Conservation (phyloP, 1,140 invertebrate genomes). For the Drosophila obscura region DNA sequence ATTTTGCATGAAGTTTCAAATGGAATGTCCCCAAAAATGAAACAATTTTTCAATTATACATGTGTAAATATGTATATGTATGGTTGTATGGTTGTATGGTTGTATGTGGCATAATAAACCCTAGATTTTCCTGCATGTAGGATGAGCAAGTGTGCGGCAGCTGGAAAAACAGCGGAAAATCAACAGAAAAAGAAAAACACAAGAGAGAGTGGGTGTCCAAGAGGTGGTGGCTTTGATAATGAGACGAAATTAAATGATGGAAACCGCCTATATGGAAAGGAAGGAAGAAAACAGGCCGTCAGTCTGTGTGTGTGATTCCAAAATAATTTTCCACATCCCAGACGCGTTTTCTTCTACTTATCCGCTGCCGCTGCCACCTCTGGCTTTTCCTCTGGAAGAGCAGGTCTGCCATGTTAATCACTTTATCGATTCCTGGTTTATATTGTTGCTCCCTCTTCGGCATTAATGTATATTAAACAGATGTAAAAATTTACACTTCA, state of each 20-base stretch:
- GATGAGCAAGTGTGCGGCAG: constrained; percentile 11
- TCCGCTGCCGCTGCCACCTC: too few relatives aligned
- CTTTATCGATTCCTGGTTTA: constrained; percentile 62
- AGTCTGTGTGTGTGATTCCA: constrained; percentile 1
- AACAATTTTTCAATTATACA: too few relatives aligned
- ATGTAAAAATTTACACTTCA: constrained; percentile 75
- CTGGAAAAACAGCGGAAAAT: constrained; percentile 53
- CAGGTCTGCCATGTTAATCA: constrained; percentile 53
- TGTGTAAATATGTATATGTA: too few relatives aligned
- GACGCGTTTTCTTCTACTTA: neutral
- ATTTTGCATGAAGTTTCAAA: too few relatives aligned
- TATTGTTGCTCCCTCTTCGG: constrained; percentile 30
- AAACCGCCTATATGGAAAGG: constrained; percentile 11
- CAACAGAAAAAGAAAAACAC: constrained; percentile 40
- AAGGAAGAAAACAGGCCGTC: constrained; percentile 21
- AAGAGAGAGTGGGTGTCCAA: constrained; percentile 17
- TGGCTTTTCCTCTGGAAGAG: neutral
- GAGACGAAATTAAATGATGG: constrained; percentile 61
- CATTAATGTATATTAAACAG: constrained; percentile 76
- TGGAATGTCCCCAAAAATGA: too few relatives aligned
- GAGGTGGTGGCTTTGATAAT: constrained; percentile 53
- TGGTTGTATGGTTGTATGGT: too few relatives aligned
- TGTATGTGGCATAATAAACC: too few relatives aligned
- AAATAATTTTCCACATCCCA: constrained; percentile 1
- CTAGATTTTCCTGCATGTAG: too few relatives aligned